Percentiles rank a stretch among this genome's conserved stretches.
These are phyloP conservation scores for Leucosticte australis DNA, from an alignment of 2,113 vertebrate species.

Conservation along the genomic window DNA sequence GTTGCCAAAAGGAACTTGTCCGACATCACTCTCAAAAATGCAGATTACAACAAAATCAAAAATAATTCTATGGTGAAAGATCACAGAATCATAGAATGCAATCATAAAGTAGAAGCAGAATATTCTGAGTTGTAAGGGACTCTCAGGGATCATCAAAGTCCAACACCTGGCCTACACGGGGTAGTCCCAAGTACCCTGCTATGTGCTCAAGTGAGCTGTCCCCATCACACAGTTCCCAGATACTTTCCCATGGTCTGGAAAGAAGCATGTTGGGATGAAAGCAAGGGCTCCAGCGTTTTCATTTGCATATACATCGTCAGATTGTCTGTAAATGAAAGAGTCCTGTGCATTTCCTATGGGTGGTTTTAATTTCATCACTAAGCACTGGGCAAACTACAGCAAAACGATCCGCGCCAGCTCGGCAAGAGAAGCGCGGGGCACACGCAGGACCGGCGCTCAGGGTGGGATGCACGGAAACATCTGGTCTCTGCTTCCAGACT, in stretches of 20 bases:
- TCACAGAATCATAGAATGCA: neutral
- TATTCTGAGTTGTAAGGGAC: neutral
- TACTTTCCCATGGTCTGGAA: neutral
- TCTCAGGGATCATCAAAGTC: neutral
- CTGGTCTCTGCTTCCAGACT: rapidly evolving
- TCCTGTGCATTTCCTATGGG: neutral
- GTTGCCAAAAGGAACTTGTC: neutral
- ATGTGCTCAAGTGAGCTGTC: neutral
- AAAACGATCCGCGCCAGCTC: rapidly evolving
- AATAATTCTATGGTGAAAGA: neutral
- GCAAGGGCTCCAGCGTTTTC: neutral
- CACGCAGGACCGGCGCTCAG: rapidly evolving
- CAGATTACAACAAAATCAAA: neutral
- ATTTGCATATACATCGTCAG: neutral
- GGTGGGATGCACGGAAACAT: rapidly evolving
- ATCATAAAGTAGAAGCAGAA: neutral
- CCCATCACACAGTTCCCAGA: neutral
- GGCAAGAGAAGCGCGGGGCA: neutral
- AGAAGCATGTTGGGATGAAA: neutral
- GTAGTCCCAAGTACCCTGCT: neutral
- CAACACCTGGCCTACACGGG: neutral
- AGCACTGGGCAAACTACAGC: rapidly evolving
- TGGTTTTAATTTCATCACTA: neutral
- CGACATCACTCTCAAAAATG: neutral
- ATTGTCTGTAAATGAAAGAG: neutral